Base-by-base conservation (phyloP, 2,888 invertebrate species). In the Congeria kusceri region DNA sequence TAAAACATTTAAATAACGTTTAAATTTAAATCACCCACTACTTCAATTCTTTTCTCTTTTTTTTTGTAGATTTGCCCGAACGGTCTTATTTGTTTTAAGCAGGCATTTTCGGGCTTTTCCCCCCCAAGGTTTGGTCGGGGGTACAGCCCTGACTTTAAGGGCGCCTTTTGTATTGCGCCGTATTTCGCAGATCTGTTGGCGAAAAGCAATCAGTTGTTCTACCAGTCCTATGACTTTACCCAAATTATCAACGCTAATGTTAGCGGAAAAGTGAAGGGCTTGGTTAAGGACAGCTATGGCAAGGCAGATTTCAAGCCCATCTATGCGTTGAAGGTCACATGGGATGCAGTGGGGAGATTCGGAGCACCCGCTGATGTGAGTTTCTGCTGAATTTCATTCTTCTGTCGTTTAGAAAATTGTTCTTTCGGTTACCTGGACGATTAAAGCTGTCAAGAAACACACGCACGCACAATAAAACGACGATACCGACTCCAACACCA, bases 61-160 rank as follows among this genome's bases (percentile, higher is more conserved):
- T 39, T 13, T 32, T 39, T 39, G 9, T 39, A 80, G 80, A 53
- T 80, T 58, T 80, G 80, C 61, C 28, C 68, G 1, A 80, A 80
- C 47, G 80, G 80, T 32, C 5, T 80, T 0, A 18, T 80, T 7
- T 80, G 76, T 18, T 76, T 72, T n/a, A 61, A 65, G 11, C 44
- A 20, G 7, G 53, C 27, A 3, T 78, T 64, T 25, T 63, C 63
- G 23, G 25, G 49, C 20, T 78, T 63, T 27, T 57, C 53, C 3
- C 53, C 67, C 13, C 79, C 74, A 11, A 18, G n/a, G 5, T 20
- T 23, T 13, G 65, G 56, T 28, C 32, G 44, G 4, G 59, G 66
- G 28, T 23, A 11, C 18, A 64, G 39, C 18, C n/a, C 64, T 18
- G 71, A 64, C 29, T 32, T 72, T 20, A 20, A 28, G 13, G 64